These are phyloP conservation scores for Onychomys torridus DNA, from an alignment of 2,797 vertebrate species.

Conservation along the genomic window DNA sequence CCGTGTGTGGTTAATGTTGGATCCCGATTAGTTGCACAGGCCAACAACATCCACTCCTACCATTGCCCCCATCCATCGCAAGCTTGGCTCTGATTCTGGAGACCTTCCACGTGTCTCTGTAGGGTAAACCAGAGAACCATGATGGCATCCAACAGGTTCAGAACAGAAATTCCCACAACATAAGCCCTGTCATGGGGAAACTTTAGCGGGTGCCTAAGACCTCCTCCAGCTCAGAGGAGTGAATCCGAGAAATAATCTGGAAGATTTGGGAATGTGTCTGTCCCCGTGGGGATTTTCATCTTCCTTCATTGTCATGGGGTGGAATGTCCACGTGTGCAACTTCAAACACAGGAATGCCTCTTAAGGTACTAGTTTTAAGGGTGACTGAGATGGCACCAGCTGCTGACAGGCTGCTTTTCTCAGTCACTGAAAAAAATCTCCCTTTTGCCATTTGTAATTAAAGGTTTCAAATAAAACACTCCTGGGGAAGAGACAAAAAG, in stretches of 20 bases:
- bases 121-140: neutral
- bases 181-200: neutral
- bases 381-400: slow-evolving; percentile 43
- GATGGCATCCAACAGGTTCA: neutral
- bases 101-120: neutral
- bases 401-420: slow-evolving; percentile 59
- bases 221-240: neutral
- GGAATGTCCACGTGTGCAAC: neutral
- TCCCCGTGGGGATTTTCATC: neutral
- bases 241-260: neutral
- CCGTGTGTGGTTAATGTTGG: neutral
- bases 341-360: slow-evolving; percentile 60
- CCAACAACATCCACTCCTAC: neutral
- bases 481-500: slow-evolving; percentile 25
- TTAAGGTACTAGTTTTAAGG: slow-evolving; percentile 18
- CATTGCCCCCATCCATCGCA: neutral
- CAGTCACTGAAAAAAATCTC: slow-evolving; percentile 47
- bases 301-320: neutral
- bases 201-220: neutral
- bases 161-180: neutral
- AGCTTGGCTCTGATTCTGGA: neutral
- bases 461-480: slow-evolving; percentile 23
- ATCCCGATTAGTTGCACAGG: neutral
- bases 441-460: slow-evolving; percentile 43
- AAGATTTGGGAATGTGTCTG: neutral